Evolutionary conservation across 2,113 vertebrate species (phyloP), one percentile per base, ranked within the genome.

Genomic region (Ophiodon elongatus): DNA sequence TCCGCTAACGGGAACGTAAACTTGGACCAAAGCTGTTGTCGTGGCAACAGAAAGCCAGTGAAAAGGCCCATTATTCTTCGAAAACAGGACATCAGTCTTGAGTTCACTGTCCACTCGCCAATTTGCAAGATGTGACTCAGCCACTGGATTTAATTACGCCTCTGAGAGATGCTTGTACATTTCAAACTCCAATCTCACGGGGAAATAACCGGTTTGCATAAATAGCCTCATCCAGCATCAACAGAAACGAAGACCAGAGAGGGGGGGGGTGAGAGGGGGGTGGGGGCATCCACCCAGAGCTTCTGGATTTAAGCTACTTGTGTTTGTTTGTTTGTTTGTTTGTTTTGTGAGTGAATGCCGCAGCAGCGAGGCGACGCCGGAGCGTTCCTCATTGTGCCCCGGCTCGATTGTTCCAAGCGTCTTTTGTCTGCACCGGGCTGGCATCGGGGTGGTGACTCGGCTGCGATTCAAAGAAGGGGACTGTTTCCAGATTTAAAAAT

Each of bases 401-500:
- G 6, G 9, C 0, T 79, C 60, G 83, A 15, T 91, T 93, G 92
- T 91, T 39, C 23, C 60, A 2, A 2, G 31, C 6, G 3, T 39
- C 82, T 90, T 88, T 93, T 90, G 91, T 89, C 75, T 84, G 39
- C 21, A 41, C 25, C 84, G 8, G 69, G 21, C 73, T 74, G 77
- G 82, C 72, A 82, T 13, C 3, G 78, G 84, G 76, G 47, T 64
- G 75, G 45, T 47, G 63, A 50, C 82, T 76, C 43, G 10, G 2
- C 29, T 9, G 79, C 50, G 0, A 54, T 66, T 82, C 45, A 92
- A 82, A 87, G 87, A 83, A 33, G 21, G 31, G 69, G 82, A 70
- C 91, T 89, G 89, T 91, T 91, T 88, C 76, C 76, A 90, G 86
- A 88, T 76, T 27, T 89, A 91, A 90, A 93, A 94, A 93, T 93